These are phyloP conservation scores for Agrochola litura DNA, from an alignment of 2,888 invertebrate genomes.

Conservation along the genomic window DNA sequence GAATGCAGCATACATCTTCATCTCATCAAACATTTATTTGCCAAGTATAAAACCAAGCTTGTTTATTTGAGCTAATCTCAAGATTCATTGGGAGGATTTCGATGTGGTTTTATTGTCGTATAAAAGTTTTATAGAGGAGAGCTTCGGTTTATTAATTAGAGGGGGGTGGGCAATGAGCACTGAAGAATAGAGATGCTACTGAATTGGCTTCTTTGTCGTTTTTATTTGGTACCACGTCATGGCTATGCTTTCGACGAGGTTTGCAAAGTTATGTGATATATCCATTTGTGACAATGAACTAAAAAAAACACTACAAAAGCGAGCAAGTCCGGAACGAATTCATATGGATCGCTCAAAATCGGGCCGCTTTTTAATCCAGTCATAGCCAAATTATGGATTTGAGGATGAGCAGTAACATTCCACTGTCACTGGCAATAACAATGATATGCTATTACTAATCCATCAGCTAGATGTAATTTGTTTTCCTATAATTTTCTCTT, in stretches of 20 bases:
- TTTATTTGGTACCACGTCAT: background rate
- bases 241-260: background rate
- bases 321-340: background rate
- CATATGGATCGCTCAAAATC: background rate
- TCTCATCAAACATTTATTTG: slow-evolving; percentile 16
- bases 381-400: background rate
- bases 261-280: background rate
- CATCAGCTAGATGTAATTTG: too few relatives aligned
- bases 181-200: slow-evolving; percentile 17
- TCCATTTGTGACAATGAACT: background rate
- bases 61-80: slow-evolving; percentile 53
- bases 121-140: slow-evolving; percentile 59
- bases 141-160: slow-evolving; percentile 57
- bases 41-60: slow-evolving; percentile 34
- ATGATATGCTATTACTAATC: background rate
- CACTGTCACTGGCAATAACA: background rate
- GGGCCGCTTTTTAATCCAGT: background rate
- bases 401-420: background rate
- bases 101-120: slow-evolving; percentile 50
- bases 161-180: slow-evolving; percentile 1
- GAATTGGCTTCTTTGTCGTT: background rate
- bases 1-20: background rate
- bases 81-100: slow-evolving; percentile 39
- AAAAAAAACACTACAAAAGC: background rate
- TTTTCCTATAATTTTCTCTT: background rate